Evolutionary conservation across 2,888 invertebrate genomes (phyloP).

Genomic region (Microplitis deprimator): DNA sequence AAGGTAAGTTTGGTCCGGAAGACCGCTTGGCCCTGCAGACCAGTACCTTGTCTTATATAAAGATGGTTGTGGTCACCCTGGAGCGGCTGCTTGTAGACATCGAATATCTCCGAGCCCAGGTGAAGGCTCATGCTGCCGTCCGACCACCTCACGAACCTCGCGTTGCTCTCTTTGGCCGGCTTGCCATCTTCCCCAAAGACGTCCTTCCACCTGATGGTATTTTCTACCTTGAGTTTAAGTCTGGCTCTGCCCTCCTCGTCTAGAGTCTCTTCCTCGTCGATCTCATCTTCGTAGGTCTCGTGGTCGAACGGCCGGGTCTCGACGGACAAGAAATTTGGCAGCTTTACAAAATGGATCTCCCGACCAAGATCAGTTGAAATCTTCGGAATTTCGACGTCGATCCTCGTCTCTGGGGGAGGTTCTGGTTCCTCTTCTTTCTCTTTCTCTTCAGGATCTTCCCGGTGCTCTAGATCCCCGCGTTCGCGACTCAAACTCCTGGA

Average conservation of each 20-base stretch:
- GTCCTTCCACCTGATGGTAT: slow-evolving; percentile 94
- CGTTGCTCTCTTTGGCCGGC: slow-evolving; percentile 91
- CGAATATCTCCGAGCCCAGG: slow-evolving; percentile 97
- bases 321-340: slow-evolving; percentile 98
- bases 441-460: slow-evolving; percentile 73
- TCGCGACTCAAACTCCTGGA: slow-evolving; percentile 14
- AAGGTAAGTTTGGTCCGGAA: slow-evolving; percentile 97
- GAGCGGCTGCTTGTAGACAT: slow-evolving; percentile 94
- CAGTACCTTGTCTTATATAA: slow-evolving; percentile 97
- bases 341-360: slow-evolving; percentile 94
- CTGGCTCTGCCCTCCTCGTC: slow-evolving; percentile 98
- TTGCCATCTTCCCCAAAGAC: slow-evolving; percentile 86
- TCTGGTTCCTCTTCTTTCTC: slow-evolving; percentile 84
- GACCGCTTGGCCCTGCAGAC: slow-evolving; percentile 97
- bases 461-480: slow-evolving; percentile 69
- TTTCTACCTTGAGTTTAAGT: slow-evolving; percentile 94
- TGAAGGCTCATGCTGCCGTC: slow-evolving; percentile 98
- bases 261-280: slow-evolving; percentile 97
- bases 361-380: slow-evolving; percentile 93
- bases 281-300: slow-evolving; percentile 97
- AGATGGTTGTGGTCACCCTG: slow-evolving; percentile 98
- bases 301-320: slow-evolving; percentile 97
- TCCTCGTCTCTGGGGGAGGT: slow-evolving; percentile 91
- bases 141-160: slow-evolving; percentile 96
- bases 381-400: slow-evolving; percentile 97